phyloP scores from a whole-genome alignment of 2,888 invertebrate genomes.

The Nudaria mundana region DNA sequence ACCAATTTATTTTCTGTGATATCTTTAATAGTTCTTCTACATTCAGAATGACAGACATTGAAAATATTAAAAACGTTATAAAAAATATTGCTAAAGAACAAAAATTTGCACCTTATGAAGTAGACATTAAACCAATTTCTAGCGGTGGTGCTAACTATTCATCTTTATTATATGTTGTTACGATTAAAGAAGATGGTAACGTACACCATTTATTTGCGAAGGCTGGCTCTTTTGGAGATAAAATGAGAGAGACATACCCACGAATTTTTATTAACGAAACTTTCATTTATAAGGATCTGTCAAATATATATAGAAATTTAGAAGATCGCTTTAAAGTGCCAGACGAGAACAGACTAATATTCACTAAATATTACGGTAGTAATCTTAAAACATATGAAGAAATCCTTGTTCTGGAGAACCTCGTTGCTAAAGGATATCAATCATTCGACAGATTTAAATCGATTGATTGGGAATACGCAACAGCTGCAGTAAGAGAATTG shows the following conservation, averaged over 20 bases:
- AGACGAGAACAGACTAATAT: not conserved
- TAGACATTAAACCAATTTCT: conserved; percentile 26
- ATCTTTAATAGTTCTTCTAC: too few species aligned
- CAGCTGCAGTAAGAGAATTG: conserved; percentile 40
- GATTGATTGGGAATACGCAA: conserved; percentile 34
- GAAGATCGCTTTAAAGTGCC: conserved; percentile 21
- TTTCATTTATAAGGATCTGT: conserved; percentile 23
- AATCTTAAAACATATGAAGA: not conserved
- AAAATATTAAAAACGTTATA: too few species aligned
- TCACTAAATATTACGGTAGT: conserved; percentile 1
- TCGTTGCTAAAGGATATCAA: not conserved
- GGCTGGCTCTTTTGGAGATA: conserved; percentile 30
- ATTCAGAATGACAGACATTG: too few species aligned
- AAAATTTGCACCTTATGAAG: conserved; percentile 22
- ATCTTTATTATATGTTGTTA: conserved; percentile 29
- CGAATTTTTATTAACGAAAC: conserved; percentile 20
- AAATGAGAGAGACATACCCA: conserved; percentile 29
- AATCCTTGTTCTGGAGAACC: conserved; percentile 3
- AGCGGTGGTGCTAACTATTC: conserved; percentile 46
- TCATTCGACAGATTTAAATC: conserved; percentile 17
- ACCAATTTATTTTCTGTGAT: too few species aligned
- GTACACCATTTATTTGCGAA: conserved; percentile 33
- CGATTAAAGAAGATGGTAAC: conserved; percentile 18
- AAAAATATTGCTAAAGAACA: conserved; percentile 27
- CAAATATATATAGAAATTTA: conserved; percentile 16